These are phyloP conservation scores for Proterorhinus semilunaris DNA, from an alignment of 2,113 vertebrate genomes.

Conservation along the genomic window DNA sequence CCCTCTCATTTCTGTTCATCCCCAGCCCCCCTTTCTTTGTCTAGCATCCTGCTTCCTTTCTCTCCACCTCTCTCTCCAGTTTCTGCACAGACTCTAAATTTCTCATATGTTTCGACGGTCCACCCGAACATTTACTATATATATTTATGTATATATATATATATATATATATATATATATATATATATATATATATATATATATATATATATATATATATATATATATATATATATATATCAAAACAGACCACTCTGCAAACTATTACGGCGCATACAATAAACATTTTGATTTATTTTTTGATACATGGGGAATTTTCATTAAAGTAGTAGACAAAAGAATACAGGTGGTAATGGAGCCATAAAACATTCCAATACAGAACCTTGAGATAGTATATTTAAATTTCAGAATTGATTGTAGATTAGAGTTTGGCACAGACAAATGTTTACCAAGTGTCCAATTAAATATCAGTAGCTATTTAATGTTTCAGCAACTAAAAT, in stretches of 20 bases:
- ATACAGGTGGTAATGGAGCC: too few species aligned
- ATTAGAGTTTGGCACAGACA: neutral
- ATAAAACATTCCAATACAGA: neutral
- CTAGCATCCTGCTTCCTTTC: slow-evolving; percentile 32
- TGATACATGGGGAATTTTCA: neutral
- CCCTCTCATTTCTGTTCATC: slow-evolving; percentile 31
- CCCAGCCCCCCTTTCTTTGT: slow-evolving; percentile 65
- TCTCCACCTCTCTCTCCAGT: slow-evolving; percentile 21
- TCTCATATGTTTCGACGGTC: slow-evolving; percentile 58
- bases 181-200: too few species aligned
- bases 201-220: too few species aligned
- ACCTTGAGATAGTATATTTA: neutral
- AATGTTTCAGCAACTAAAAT: slow-evolving; percentile 4
- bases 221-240: too few species aligned
- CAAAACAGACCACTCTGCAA: slow-evolving; percentile 55
- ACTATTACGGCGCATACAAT: slow-evolving; percentile 41
- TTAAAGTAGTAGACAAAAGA: too few species aligned
- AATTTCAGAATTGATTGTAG: neutral
- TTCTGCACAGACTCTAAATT: slow-evolving; percentile 31
- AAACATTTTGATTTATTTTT: slow-evolving; percentile 31
- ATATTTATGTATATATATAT: too few species aligned
- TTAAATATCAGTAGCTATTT: slow-evolving; percentile 4
- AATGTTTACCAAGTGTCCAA: neutral
- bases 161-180: too few species aligned
- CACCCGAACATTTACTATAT: slow-evolving; percentile 34